Evolutionary conservation across 2,113 vertebrate species (phyloP), one percentile per base, ranked within the genome.

Genomic region (Ctenomys sociabilis): DNA sequence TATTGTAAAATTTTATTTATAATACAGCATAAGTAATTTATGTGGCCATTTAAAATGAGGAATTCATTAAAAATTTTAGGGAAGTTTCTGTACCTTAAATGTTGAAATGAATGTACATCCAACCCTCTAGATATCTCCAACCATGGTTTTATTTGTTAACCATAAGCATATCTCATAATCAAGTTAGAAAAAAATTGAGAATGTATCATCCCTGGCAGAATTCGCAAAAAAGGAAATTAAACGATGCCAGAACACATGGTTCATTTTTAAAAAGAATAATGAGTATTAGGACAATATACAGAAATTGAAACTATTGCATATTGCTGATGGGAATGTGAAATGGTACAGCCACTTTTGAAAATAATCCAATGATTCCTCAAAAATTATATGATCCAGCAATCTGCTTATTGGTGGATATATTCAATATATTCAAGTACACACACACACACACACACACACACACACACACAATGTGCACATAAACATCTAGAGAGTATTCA

Each of bases 11-110:
- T 28, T 86, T 94, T 73, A 80, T 52, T 80, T 96, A 45, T 37
- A 87, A 88, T 35, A 43, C 35, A 92, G 37, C 40, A 83, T 91
- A 95, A 95, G 24, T 88, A 73, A 88, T 78, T 85, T 72, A 57
- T n/a, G 9, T 89, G 45, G 1, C 57, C 28, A 81, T 90, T 81
- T 81, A 17, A 91, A 66, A 35, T 94, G 77, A 89, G 82, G 16
- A n/a, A 3, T n/a, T 87, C 54, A 57, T 40, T 75, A 70, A 72
- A 80, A 37, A 88, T 54, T 81, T 72, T 90, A 88, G 59, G 40
- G 54, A 85, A 85, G 85, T 70, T 40, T 28, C 30, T 70, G 32
- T 84, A n/a, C 8, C 11, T 75, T 80, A 87, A 95, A 85, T 83
- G 91, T 40, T 1, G 88, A 82, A 22, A 40, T 54, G 35, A n/a